Base-by-base conservation (phyloP, 2,113 vertebrate genomes). In the Casuarius casuarius region DNA sequence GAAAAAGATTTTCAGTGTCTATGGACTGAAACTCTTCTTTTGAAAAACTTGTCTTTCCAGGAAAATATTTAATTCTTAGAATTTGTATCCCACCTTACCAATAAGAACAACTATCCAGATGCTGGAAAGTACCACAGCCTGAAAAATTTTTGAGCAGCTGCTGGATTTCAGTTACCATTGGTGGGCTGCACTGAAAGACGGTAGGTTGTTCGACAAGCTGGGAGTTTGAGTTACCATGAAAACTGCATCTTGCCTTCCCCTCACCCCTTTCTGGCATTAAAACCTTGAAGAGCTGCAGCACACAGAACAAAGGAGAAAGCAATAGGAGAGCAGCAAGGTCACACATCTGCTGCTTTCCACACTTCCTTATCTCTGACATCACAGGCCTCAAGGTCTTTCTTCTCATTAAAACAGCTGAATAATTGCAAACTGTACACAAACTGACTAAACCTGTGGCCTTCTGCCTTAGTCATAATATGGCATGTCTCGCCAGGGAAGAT, bases 401-500 rank as follows among this genome's bases (percentile, higher is more conserved):
- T 94, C 98, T 98, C 97, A 97, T 98, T 98, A 97, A 98, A 98
- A 98, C 98, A 98, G 98, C 98, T 98, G 98, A 98, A 98, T 98
- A 98, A 98, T 97, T 97, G 97, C 98, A 98, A 98, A 97, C 96
- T 97, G 98, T 97, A 98, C 98, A 98, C 98, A 98, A 97, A 98
- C 97, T 97, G 98, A 95, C 98, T 94, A 92, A 97, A 97, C 95
- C 90, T 87, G 97, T 97, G 98, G 98, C 99, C 99, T 99, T 99
- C 98, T 97, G 94, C 93, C 86, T 98, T 97, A 99, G 99, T 98
- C 99, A 99, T 98, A 99, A 99, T 98, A 99, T 62, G 86, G 81
- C 84, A 63, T 8, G 71, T 78, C 95, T 97, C 93, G 90, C 94
- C 72, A 82, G 22, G 22, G 87, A 82, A 85, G 84, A 92, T 25